Evolutionary conservation across 2,888 invertebrate genomes (phyloP).

Genomic region (Autographa gamma): DNA sequence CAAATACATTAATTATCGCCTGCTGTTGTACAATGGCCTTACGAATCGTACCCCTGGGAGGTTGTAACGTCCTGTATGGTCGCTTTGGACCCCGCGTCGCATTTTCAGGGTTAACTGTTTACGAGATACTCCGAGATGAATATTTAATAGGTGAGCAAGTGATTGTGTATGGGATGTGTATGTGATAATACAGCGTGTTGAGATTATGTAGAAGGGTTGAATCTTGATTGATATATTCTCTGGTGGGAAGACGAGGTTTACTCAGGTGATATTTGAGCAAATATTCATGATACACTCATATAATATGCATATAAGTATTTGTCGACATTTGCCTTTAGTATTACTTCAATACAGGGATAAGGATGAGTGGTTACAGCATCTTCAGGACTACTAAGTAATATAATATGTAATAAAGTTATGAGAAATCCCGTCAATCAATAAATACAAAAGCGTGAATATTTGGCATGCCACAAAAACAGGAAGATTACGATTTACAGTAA

Average conservation of each 20-base stretch:
- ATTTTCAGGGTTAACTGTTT: conserved; percentile 64
- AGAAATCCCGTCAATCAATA: too few relatives aligned
- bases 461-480: too few relatives aligned
- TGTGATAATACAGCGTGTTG: conserved; percentile 55
- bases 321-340: not conserved
- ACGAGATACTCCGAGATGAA: conserved; percentile 52
- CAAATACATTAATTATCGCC: conserved; percentile 75
- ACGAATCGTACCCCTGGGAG: conserved; percentile 63
- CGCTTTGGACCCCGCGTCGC: conserved; percentile 45
- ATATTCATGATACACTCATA: not conserved
- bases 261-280: conserved; percentile 15
- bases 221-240: conserved; percentile 24
- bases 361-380: too few relatives aligned
- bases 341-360: not conserved
- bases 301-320: not conserved
- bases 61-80: conserved; percentile 47
- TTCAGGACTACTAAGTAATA: too few relatives aligned
- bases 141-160: conserved; percentile 51
- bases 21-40: conserved; percentile 51
- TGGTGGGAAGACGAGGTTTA: conserved; percentile 11
- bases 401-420: too few relatives aligned
- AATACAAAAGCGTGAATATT: too few relatives aligned
- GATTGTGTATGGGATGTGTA: conserved; percentile 46
- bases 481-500: too few relatives aligned
- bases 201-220: conserved; percentile 43